Evolutionary conservation across 2,888 invertebrate genomes (phyloP).

Genomic region (Epinotia nisella): DNA sequence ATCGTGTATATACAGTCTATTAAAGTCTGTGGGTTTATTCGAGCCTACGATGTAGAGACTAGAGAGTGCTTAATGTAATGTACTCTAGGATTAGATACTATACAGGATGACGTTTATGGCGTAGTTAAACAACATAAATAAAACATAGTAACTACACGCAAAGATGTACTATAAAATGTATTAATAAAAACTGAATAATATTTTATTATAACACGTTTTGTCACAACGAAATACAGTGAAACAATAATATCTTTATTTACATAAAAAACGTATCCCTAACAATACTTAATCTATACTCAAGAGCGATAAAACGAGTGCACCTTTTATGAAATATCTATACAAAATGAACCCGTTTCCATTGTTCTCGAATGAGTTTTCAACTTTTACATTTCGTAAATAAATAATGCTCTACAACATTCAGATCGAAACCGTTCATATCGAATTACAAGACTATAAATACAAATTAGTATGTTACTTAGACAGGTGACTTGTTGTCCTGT

Average conservation of each 20-base stretch:
- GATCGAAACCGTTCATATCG: slow-evolving; percentile 70
- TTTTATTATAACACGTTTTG: slow-evolving; percentile 29
- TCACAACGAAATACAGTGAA: slow-evolving; percentile 29
- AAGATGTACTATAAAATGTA: neutral
- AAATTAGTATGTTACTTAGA: slow-evolving; percentile 54
- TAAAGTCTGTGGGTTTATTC: too few species aligned
- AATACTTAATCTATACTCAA: slow-evolving; percentile 39
- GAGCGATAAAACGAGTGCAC: neutral
- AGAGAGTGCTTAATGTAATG: neutral
- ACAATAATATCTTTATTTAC: slow-evolving; percentile 38
- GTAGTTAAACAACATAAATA: neutral
- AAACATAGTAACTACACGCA: neutral
- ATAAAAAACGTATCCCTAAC: slow-evolving; percentile 38
- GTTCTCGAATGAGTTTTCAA: slow-evolving; percentile 18
- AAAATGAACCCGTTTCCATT: neutral
- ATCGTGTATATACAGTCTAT: too few species aligned
- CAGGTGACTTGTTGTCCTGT: slow-evolving; percentile 77
- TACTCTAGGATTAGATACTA: neutral
- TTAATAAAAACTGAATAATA: slow-evolving; percentile 14
- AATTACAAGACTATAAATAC: slow-evolving; percentile 26
- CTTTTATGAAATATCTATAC: neutral
- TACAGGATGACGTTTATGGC: too few species aligned
- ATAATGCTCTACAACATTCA: slow-evolving; percentile 64
- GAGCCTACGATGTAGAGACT: neutral
- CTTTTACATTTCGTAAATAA: slow-evolving; percentile 53